Evolutionary conservation across 2,113 vertebrate species (phyloP), one percentile per base, ranked within the genome.

Genomic region (Collichthys lucidus): DNA sequence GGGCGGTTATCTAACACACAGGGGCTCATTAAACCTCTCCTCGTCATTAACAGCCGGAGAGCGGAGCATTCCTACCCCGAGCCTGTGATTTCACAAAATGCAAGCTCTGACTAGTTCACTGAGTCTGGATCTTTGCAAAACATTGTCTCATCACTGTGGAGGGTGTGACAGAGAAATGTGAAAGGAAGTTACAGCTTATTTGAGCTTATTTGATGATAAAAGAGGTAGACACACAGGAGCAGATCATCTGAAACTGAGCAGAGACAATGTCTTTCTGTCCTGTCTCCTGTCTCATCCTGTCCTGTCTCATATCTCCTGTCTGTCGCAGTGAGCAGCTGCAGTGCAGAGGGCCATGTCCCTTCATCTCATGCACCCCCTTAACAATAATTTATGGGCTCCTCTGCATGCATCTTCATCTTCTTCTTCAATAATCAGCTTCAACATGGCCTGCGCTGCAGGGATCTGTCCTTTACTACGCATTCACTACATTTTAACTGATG

Each of bases 31-130:
- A 61, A 86, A 65, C 31, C 50, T 86, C 61, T 26, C 26, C 26
- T 26, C 26, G 49, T 19, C 79, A 74, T 56, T 29, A 76, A n/a
- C 31, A 76, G 63, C 79, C 85, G 66, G 42, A 74, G 68, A 47
- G 19, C 74, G 46, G 20, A 79, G 77, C 80, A 69, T 88, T 90
- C 88, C 79, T 82, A 11, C 52, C 19, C 72, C 62, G 44, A 75
- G 70, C 69, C 60, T 56, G 29, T 72, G 59, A 78, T 77, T 81
- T 76, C 17, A 67, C 35, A 10, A 62, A 65, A 63, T 60, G 15
- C 90, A 84, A 60, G 93, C 86, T 90, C 7, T 9, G 72, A 92
- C 93, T 89, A 69, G 91, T 89, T 84, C 55, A 40, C 69, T 62
- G 31, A 73, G 40, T 22, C 22, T 60, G 61, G 46, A 71, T 73